Percentiles rank a stretch among this genome's conserved stretches.
These are phyloP conservation scores for Neodiprion pinetum DNA, from an alignment of 1,140 invertebrate species.

Conservation along the genomic window DNA sequence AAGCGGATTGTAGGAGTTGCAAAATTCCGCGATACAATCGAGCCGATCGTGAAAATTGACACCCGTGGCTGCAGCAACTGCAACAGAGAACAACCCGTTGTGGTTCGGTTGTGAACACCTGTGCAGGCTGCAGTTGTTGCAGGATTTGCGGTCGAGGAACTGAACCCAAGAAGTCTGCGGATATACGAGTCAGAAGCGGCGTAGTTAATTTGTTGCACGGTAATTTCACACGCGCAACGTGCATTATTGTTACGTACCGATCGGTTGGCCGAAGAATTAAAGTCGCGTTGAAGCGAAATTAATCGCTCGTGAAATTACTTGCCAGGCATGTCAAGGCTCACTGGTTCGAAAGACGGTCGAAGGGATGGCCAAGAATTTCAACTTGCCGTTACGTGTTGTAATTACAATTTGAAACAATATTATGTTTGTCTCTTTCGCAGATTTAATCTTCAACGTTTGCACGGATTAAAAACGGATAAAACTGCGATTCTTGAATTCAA, in stretches of 20 bases:
- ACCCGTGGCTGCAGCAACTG: neutral
- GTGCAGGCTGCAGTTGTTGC: neutral
- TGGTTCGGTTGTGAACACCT: neutral
- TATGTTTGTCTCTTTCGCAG: neutral
- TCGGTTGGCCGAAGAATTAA: too few relatives aligned
- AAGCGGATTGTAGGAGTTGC: neutral
- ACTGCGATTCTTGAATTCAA: conserved; percentile 33
- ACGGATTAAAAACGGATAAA: neutral
- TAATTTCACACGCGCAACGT: too few relatives aligned
- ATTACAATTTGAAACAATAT: neutral
- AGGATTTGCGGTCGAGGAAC: neutral
- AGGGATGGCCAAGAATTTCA: conserved; percentile 23
- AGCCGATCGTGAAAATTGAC: neutral
- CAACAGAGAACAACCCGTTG: neutral
- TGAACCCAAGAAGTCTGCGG: neutral
- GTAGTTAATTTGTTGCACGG: too few relatives aligned
- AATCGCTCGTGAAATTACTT: neutral
- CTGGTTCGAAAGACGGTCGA: neutral
- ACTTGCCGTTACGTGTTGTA: conserved; percentile 19
- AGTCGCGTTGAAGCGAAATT: neutral
- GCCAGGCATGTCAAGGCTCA: neutral
- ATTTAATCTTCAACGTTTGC: neutral
- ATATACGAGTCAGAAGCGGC: too few relatives aligned
- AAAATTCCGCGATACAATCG: neutral
- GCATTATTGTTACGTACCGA: too few relatives aligned